Conservation (phyloP, 1,140 invertebrate species). For the Aphaenogaster floridana region DNA sequence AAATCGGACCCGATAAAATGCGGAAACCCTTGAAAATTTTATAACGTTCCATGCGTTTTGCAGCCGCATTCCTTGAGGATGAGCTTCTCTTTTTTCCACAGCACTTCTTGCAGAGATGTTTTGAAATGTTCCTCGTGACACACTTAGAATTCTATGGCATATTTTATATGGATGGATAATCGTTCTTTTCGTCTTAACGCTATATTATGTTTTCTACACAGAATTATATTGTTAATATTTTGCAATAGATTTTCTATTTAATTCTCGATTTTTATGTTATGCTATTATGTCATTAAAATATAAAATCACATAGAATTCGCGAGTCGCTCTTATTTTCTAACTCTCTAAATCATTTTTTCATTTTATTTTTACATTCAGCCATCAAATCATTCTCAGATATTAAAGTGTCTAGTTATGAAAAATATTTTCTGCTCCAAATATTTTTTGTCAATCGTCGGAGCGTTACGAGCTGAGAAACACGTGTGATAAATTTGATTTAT, state of each 20-base stretch:
- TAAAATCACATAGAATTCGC: too few species aligned
- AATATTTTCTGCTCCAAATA: background rate
- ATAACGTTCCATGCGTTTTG: slow-evolving; percentile 43
- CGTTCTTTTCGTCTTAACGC: background rate
- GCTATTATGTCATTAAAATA: background rate
- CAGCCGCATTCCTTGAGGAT: slow-evolving; percentile 37
- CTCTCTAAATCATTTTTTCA: background rate
- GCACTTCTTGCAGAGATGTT: background rate
- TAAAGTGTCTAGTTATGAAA: background rate
- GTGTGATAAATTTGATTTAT: slow-evolving; percentile 12
- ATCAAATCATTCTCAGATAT: background rate
- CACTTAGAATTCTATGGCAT: slow-evolving; percentile 25
- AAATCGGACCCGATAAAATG: slow-evolving; percentile 60
- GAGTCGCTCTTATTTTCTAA: too few species aligned
- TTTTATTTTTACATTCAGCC: background rate
- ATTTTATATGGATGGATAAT: background rate
- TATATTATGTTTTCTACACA: background rate
- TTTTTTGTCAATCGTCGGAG: background rate
- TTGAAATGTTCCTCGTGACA: slow-evolving; percentile 30
- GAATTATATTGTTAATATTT: slow-evolving; percentile 31
- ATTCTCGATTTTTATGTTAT: background rate
- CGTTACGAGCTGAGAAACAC: background rate
- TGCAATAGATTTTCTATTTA: background rate
- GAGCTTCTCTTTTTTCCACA: slow-evolving; percentile 7
- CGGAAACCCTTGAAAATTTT: slow-evolving; percentile 53